Conservation (phyloP, 2,888 invertebrate genomes). For the Nymphalis urticae region DNA sequence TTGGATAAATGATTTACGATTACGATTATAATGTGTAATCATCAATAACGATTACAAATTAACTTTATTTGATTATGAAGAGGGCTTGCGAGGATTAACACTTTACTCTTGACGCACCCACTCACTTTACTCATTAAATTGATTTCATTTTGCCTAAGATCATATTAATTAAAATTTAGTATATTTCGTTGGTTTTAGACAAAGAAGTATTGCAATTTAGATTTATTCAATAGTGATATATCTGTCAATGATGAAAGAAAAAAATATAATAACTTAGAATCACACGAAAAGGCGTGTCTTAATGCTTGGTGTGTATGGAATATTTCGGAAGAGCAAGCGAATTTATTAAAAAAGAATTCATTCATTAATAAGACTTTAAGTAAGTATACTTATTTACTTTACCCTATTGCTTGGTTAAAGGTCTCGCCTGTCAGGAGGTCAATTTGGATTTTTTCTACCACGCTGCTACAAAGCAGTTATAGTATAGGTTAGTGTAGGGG, state of each 20-base stretch:
- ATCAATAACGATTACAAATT: neutral
- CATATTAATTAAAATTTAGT: neutral
- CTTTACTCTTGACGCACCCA: too few relatives aligned
- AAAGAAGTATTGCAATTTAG: slow-evolving; percentile 40
- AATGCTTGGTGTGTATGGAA: slow-evolving; percentile 67
- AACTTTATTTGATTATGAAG: too few relatives aligned
- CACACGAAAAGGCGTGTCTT: slow-evolving; percentile 61
- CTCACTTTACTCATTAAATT: too few relatives aligned
- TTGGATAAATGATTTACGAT: too few relatives aligned
- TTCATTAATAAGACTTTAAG: slow-evolving; percentile 31
- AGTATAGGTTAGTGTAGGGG: too few relatives aligned
- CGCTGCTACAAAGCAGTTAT: too few relatives aligned
- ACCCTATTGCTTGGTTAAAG: too few relatives aligned
- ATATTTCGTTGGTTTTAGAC: slow-evolving; percentile 30
- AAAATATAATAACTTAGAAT: slow-evolving; percentile 48
- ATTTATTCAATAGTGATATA: slow-evolving; percentile 34
- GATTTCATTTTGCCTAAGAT: neutral
- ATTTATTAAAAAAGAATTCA: slow-evolving; percentile 45
- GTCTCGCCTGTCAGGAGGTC: too few relatives aligned
- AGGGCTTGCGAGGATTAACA: too few relatives aligned
- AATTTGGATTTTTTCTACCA: too few relatives aligned
- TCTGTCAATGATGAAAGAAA: slow-evolving; percentile 28
- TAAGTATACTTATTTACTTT: slow-evolving; percentile 27
- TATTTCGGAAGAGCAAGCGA: slow-evolving; percentile 70
- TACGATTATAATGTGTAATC: too few relatives aligned